phyloP scores from a whole-genome alignment of 2,888 invertebrate species.

The Caradrina kadenii region DNA sequence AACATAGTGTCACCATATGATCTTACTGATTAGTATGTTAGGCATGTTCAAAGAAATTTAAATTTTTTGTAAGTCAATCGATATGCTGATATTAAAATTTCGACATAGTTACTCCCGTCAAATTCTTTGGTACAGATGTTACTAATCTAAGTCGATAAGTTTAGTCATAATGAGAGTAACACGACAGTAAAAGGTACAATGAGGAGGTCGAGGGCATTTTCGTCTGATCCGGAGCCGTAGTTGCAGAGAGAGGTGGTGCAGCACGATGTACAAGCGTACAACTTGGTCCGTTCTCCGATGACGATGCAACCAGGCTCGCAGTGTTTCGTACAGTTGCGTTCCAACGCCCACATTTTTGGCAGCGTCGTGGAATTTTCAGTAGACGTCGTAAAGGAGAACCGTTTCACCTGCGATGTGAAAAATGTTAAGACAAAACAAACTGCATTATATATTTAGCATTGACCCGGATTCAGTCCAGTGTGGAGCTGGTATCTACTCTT shows the following conservation, averaged over 20 bases:
- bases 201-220: slow-evolving; percentile 42
- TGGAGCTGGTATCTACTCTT: too few species aligned
- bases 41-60: slow-evolving; percentile 1
- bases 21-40: not conserved
- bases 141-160: slow-evolving; percentile 31
- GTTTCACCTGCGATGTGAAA: slow-evolving; percentile 91
- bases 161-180: slow-evolving; percentile 58
- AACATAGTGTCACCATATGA: slow-evolving; percentile 3
- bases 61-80: slow-evolving; percentile 11
- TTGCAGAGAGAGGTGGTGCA: slow-evolving; percentile 95
- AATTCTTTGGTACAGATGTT: slow-evolving; percentile 43
- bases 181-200: slow-evolving; percentile 32
- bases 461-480: not conserved
- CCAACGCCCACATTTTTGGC: slow-evolving; percentile 94
- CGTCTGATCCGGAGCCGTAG: slow-evolving; percentile 90
- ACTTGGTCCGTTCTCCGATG: slow-evolving; percentile 96
- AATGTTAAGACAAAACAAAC: slow-evolving; percentile 8
- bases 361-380: slow-evolving; percentile 94
- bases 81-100: slow-evolving; percentile 29
- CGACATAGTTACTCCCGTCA: slow-evolving; percentile 27
- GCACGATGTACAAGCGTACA: slow-evolving; percentile 96
- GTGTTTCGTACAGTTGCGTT: slow-evolving; percentile 95
- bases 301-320: slow-evolving; percentile 97
- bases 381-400: slow-evolving; percentile 95
- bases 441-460: slow-evolving; percentile 11